Evolutionary conservation across 2,797 vertebrate species (phyloP), one percentile per base, ranked within the genome.

Genomic region (Hirundo rustica): DNA sequence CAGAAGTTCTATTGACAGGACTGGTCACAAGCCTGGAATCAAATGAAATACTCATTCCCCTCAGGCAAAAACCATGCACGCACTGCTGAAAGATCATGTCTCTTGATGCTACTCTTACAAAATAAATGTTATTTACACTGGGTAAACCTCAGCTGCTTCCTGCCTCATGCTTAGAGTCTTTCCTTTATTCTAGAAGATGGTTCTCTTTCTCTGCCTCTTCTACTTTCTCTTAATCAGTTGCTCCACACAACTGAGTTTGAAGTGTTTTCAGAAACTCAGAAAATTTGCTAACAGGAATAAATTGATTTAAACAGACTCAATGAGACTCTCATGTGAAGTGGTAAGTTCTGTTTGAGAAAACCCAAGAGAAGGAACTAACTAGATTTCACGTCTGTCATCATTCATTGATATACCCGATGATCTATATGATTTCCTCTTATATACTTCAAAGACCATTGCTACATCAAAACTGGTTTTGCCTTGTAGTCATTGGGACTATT

Each of bases 1-100:
- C 74, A 67, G 55, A 84, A 84, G n/a, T 78, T 89, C 36, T 88
- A 61, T 88, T 92, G 95, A 81, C 71, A 80, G 76, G 29, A 66
- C 55, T 90, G 60, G 65, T 96, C 92, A 88, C 61, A 88, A 92
- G 88, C 70, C 82, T 91, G 75, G 58, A 94, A 95, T 92, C 53
- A 70, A 85, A 88, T 91, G 27, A 87, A 93, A 77, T 34, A n/a
- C 65, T 91, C 11, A 0, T 9, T 92, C 12, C 50, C 86, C 71
- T 94, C 75, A 87, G 86, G 92, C 94, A 81, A 78, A 91, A 94
- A 34, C 51, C 27, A 45, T 61, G 48, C 16, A 55, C 23, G 92
- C 42, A 7, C 32, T 85, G 55, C 42, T 76, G 90, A 65, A 94
- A 95, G 71, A 92, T 85, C 66, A 45, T 77, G 9, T 78, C 65